Base-by-base conservation (phyloP, 1,140 invertebrate species). In the Dryas iulia region DNA sequence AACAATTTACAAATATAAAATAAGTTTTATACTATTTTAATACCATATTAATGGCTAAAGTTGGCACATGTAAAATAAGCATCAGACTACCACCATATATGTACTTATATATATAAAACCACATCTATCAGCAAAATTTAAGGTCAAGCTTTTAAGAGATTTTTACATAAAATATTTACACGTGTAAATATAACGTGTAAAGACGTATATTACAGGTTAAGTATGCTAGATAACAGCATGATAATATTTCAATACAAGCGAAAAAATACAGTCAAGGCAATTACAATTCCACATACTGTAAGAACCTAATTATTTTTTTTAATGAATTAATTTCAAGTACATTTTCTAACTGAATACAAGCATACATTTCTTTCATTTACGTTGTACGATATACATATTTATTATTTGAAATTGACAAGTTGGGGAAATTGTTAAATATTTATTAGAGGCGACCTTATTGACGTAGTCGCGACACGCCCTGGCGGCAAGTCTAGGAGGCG, bases 341-440 rank as follows among this genome's bases (percentile, higher is more conserved):
- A 21, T 47, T 47, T 47, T 2, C 35, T 47, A 8, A 14, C 35
- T 7, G 35, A 47, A 47, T 47, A 21, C 18, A 47, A 47, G 10
- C 14, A 18, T 47, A 0, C 0, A 10, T 18, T 39, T n/a, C 12
- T 35, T 57, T 24, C 28, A 73, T 54, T 62, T 71, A 68, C 35
- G 23, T 30, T 30, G 63, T 71, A 81, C 30, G 57, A 73, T 70
- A 78, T 82, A 71, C 47, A 78, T 83, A 79, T 77, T 72, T 66
- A 77, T 71, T 59, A 71, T 60, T 63, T 54, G 54, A 59, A 79
- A 81, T 81, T 73, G 35, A 80, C 67, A 72, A 74, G 59, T 76
- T 71, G 81, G 81, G 76, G 79, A 83, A 74, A 71, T 53, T 67
- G 35, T 59, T 76, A 76, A 79, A 82, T 85, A 81, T 83, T 82